Evolutionary conservation across 2,888 invertebrate genomes (phyloP).

Genomic region (Euplexia lucipara): DNA sequence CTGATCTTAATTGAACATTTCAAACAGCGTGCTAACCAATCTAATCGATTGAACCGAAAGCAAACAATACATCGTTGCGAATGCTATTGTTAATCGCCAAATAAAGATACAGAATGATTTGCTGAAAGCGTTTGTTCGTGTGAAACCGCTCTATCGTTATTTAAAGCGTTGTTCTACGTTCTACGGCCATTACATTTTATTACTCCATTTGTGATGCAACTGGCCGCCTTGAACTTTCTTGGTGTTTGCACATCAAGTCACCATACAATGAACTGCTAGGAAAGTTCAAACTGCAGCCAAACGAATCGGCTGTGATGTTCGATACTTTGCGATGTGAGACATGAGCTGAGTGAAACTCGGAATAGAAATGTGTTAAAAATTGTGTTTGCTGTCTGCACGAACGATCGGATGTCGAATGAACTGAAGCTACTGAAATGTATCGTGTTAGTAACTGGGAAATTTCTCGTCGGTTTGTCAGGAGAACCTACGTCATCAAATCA

Average conservation of each 20-base stretch:
- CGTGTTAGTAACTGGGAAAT: background rate
- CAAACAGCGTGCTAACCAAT: constrained; percentile 40
- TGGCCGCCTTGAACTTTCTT: constrained; percentile 79
- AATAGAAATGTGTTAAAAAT: constrained; percentile 47
- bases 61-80: constrained; percentile 47
- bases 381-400: constrained; percentile 16
- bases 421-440: background rate
- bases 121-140: constrained; percentile 48
- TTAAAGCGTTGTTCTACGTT: constrained; percentile 52
- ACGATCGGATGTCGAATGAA: background rate
- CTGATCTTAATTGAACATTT: constrained; percentile 43
- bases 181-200: constrained; percentile 70
- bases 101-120: constrained; percentile 41
- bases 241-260: constrained; percentile 59
- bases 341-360: constrained; percentile 32
- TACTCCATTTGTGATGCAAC: constrained; percentile 77
- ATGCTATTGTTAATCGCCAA: constrained; percentile 41
- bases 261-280: constrained; percentile 60
- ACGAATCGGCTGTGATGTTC: constrained; percentile 8
- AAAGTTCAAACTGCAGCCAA: constrained; percentile 55
- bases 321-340: constrained; percentile 12
- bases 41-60: constrained; percentile 35
- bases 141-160: constrained; percentile 48
- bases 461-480: background rate
- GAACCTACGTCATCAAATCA: background rate